These are phyloP conservation scores for Atherinomorus stipes DNA, from an alignment of 2,113 vertebrate species.

Conservation along the genomic window DNA sequence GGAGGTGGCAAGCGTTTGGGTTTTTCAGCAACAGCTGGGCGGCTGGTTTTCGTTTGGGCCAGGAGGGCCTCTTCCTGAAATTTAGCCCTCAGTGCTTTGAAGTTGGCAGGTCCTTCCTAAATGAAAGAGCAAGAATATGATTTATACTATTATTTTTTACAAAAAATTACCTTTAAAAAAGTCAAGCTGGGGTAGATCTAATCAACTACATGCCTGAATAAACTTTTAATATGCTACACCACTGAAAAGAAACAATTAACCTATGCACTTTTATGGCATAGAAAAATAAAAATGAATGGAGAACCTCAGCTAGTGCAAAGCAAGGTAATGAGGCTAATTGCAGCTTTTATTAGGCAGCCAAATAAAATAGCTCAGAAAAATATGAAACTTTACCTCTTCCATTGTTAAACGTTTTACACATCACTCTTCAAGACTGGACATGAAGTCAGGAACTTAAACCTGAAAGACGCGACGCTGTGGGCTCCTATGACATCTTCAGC, in stretches of 20 bases:
- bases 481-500: not conserved
- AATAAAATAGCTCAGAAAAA: not conserved
- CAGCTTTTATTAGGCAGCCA: not conserved
- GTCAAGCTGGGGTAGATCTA: not conserved
- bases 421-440: slow-evolving; percentile 26
- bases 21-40: slow-evolving; percentile 77
- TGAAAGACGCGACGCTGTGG: not conserved
- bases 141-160: no score
- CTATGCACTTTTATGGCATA: not conserved
- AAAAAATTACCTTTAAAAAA: no score
- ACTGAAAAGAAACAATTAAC: not conserved
- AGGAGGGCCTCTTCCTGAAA: slow-evolving; percentile 79
- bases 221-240: not conserved
- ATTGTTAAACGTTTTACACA: slow-evolving; percentile 46
- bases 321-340: not conserved
- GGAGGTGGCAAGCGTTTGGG: slow-evolving; percentile 68
- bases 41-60: slow-evolving; percentile 49
- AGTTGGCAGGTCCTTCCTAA: slow-evolving; percentile 63
- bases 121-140: not conserved
- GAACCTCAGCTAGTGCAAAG: not conserved
- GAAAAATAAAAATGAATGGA: not conserved
- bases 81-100: slow-evolving; percentile 82
- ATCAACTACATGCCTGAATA: not conserved
- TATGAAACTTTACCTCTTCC: slow-evolving; percentile 68
- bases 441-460: not conserved